A percentile compares a stretch with the other conserved stretches of the same genome.
These are phyloP conservation scores for Charanyca ferruginea DNA, from an alignment of 2,888 invertebrate genomes.

Conservation along the genomic window DNA sequence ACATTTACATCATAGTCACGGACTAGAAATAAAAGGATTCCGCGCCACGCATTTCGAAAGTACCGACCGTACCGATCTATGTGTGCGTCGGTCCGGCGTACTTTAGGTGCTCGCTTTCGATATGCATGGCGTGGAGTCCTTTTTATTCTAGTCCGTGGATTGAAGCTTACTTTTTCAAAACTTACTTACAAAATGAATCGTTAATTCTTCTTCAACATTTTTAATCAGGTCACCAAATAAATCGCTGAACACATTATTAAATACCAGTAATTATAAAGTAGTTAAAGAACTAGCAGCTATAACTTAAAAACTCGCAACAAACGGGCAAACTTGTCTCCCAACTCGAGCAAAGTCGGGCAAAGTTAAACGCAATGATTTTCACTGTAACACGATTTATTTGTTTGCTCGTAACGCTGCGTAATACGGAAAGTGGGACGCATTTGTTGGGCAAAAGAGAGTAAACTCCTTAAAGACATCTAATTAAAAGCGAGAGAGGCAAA, in stretches of 20 bases:
- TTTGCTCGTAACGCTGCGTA: conserved; percentile 73
- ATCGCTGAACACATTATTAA: conserved; percentile 26
- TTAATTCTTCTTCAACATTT: conserved; percentile 10
- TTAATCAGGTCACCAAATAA: conserved; percentile 16
- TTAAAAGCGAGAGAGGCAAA: conserved; percentile 73
- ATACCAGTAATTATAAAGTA: conserved; percentile 58
- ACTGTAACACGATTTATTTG: conserved; percentile 76
- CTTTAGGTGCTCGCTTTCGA: too few relatives aligned
- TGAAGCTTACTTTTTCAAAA: background rate
- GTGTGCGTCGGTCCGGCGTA: too few relatives aligned
- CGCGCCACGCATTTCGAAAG: too few relatives aligned
- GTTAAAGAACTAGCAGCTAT: conserved; percentile 56
- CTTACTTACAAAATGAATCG: conserved; percentile 1
- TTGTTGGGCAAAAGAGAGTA: conserved; percentile 61
- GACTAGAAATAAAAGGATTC: too few relatives aligned
- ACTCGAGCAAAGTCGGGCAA: conserved; percentile 47
- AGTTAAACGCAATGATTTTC: conserved; percentile 64
- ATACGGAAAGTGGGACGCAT: conserved; percentile 72
- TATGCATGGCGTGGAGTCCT: too few relatives aligned
- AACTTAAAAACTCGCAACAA: conserved; percentile 63
- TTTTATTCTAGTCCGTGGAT: too few relatives aligned
- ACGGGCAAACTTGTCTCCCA: conserved; percentile 54
- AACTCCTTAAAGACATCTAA: conserved; percentile 77
- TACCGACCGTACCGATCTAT: too few relatives aligned
- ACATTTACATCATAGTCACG: too few relatives aligned